These are phyloP conservation scores for Leuciscus idus DNA, from an alignment of 2,113 vertebrate species.

Conservation along the genomic window DNA sequence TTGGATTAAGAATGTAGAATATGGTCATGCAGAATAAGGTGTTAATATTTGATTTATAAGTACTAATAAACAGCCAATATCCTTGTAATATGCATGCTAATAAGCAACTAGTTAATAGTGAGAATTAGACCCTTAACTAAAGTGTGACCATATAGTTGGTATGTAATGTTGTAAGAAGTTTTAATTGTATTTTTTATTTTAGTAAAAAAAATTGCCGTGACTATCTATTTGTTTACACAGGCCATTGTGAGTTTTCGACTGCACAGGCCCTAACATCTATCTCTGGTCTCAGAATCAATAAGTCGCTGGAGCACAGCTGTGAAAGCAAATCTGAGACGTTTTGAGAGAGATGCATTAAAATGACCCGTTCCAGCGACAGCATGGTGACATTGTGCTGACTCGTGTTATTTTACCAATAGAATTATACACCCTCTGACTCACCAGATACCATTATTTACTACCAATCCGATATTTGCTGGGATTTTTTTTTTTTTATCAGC, in stretches of 20 bases:
- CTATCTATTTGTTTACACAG: too few species aligned
- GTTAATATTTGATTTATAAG: too few species aligned
- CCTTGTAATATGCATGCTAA: too few species aligned
- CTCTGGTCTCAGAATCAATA: constrained; percentile 11
- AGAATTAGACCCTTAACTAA: too few species aligned
- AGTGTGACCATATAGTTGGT: too few species aligned
- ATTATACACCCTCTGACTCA: constrained; percentile 3
- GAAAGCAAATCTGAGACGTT: constrained; percentile 20
- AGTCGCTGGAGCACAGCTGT: constrained; percentile 11
- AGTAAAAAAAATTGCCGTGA: too few species aligned
- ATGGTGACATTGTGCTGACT: constrained; percentile 37
- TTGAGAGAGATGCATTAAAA: constrained; percentile 45
- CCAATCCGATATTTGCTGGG: not conserved
- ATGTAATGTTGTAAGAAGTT: too few species aligned
- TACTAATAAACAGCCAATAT: too few species aligned
- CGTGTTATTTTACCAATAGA: constrained; percentile 36
- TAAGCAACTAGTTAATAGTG: too few species aligned
- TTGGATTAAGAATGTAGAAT: too few species aligned
- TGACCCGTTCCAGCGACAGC: not conserved
- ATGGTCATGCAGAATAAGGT: too few species aligned
- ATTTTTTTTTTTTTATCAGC: not conserved
- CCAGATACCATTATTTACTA: constrained; percentile 21
- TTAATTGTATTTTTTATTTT: too few species aligned
- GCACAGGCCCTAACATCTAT: not conserved
- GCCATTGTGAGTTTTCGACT: not conserved